phyloP scores from a whole-genome alignment of 2,888 invertebrate genomes.

The Hydriomena furcata region DNA sequence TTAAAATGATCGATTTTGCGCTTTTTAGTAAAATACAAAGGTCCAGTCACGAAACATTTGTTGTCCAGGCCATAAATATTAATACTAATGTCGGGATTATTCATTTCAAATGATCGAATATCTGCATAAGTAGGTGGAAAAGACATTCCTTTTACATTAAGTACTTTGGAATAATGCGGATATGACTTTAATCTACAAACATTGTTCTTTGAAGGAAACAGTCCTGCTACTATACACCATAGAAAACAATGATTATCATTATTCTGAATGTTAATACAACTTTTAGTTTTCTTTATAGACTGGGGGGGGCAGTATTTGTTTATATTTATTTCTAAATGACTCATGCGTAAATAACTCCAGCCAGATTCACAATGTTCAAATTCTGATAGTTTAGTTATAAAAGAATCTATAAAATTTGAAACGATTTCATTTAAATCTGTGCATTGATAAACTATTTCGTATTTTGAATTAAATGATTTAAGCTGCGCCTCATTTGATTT shows the following conservation, averaged over 20 bases:
- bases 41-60: background rate
- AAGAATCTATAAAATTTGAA: background rate
- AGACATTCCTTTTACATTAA: background rate
- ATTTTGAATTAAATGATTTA: conserved; percentile 1
- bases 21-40: background rate
- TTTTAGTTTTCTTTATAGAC: background rate
- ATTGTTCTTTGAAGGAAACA: background rate
- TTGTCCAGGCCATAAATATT: conserved; percentile 1
- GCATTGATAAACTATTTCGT: conserved; percentile 2
- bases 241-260: background rate
- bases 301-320: background rate
- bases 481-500: background rate
- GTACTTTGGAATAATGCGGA: background rate
- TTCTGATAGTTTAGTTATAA: background rate
- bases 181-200: background rate
- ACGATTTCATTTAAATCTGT: background rate
- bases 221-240: background rate
- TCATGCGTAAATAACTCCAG: background rate
- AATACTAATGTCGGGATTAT: background rate
- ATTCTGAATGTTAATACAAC: background rate
- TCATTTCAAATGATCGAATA: conserved; percentile 1
- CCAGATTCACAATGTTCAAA: background rate
- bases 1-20: background rate
- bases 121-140: background rate
- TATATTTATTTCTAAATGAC: background rate